Evolutionary conservation across 1,140 invertebrate species (phyloP).

Genomic region (Ooceraea biroi): DNA sequence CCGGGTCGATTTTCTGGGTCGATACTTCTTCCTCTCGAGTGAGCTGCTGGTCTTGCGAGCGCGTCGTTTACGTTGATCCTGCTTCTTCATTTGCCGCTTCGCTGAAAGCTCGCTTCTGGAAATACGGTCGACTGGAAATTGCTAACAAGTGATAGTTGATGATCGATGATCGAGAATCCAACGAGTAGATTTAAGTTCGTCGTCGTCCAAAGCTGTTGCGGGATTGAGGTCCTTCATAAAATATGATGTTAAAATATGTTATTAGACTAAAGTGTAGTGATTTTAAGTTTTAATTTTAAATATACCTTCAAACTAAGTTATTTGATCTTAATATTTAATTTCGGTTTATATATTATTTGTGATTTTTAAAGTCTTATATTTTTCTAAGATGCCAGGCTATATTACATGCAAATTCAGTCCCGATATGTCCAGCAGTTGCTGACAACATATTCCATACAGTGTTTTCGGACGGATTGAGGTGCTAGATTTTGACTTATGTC

Average conservation of each 20-base stretch:
- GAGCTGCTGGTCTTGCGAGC: conserved; percentile 39
- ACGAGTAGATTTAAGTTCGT: neutral
- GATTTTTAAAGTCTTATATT: neutral
- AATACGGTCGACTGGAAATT: conserved; percentile 45
- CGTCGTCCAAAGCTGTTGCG: neutral
- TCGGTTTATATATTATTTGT: neutral
- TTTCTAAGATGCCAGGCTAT: too few relatives aligned
- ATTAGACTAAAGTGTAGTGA: too few relatives aligned
- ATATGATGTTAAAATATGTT: conserved; percentile 14
- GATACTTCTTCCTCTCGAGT: conserved; percentile 51
- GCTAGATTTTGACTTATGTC: conserved; percentile 14
- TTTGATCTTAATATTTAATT: conserved; percentile 2
- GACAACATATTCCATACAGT: neutral
- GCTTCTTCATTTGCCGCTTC: conserved; percentile 60
- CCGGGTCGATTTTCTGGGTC: conserved; percentile 51
- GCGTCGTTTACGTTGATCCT: conserved; percentile 14
- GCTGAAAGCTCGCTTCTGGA: conserved; percentile 40
- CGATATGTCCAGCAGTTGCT: too few relatives aligned
- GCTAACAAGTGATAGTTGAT: conserved; percentile 18
- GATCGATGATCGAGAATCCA: conserved; percentile 31
- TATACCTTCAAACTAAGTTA: neutral
- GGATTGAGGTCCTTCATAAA: neutral
- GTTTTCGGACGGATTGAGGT: neutral
- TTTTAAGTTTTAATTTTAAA: neutral
- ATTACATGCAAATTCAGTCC: neutral